Evolutionary conservation across 2,888 invertebrate species (phyloP).

Genomic region (Chloroclystis v-ata): DNA sequence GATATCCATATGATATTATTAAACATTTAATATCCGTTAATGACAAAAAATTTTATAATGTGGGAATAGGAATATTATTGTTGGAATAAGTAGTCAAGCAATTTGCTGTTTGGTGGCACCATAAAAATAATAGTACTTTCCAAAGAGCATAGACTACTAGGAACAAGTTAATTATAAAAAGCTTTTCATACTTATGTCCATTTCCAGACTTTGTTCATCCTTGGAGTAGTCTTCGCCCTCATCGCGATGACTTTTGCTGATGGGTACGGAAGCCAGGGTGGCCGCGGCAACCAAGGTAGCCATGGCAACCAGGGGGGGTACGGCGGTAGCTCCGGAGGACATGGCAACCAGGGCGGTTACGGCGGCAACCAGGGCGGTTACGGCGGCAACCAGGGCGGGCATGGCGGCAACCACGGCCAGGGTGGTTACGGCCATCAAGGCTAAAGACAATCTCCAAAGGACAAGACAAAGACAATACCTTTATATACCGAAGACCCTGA

Average conservation of each 20-base stretch:
- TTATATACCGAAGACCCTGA: background rate
- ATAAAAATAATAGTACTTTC: too few relatives aligned
- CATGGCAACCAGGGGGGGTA: constrained; percentile 9
- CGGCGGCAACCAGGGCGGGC: background rate
- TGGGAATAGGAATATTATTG: too few relatives aligned
- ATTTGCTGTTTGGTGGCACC: too few relatives aligned
- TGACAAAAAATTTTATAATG: too few relatives aligned
- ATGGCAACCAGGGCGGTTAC: constrained; percentile 2
- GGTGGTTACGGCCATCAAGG: background rate
- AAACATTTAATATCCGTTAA: too few relatives aligned
- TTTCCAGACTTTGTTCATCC: constrained; percentile 35
- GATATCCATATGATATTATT: too few relatives aligned
- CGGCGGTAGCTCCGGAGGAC: constrained; percentile 6
- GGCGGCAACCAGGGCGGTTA: background rate
- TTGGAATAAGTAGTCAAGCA: too few relatives aligned
- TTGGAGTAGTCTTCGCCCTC: constrained; percentile 32
- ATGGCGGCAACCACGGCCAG: background rate
- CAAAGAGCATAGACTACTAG: too few relatives aligned
- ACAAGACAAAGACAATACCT: too few relatives aligned
- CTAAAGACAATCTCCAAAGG: too few relatives aligned
- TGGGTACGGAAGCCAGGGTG: constrained; percentile 27
- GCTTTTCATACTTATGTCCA: too few relatives aligned
- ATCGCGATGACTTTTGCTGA: constrained; percentile 32
- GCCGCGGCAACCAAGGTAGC: constrained; percentile 5
- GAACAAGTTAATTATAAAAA: too few relatives aligned